Evolutionary conservation across 2,888 invertebrate genomes (phyloP), one percentile per base, ranked within the genome.

Genomic region (Metacarcinus magister): DNA sequence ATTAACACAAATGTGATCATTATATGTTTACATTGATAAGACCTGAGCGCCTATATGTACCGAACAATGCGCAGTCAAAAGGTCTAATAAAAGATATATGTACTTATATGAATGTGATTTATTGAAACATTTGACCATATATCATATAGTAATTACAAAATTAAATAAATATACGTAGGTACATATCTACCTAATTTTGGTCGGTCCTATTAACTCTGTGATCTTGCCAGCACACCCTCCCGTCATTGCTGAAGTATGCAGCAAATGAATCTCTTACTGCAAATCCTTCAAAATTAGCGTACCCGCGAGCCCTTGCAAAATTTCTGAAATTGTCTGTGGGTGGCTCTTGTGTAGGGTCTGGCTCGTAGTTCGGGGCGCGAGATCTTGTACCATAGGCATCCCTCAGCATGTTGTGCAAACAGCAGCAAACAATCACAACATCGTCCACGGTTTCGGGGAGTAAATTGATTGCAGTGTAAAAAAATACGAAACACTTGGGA

Each of bases 351-450:
- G 94, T 82, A 94, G 67, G 67, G 94, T 94, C 67, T 94, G 94
- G 94, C 75, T 67, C 82, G 75, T 94, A 94, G 94, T 75, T 94
- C 23, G 82, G 94, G 43, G 67, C 32, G 75, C 67, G 19, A 28
- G 75, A 94, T 94, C 75, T 94, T 94, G 94, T 94, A 94, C 94
- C 0, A 94, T 94, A 94, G 39, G 82, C 94, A 87, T 94, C 39
- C 94, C 94, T 82, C 94, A 94, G 87, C 94, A 94, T 94, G 93
- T 93, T 93, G 94, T 94, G 82, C 87, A 94, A 87, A 43, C 43
- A 39, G 44, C 82, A 93, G 48, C 54, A 48, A 28, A 54, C 60
- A 48, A 93, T 54, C 23, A 93, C 54, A 48, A 46, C n/a, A 28
- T 48, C 13, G 54, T 93, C 32, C 10, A 93, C 93, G n/a, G 13